phyloP scores from a whole-genome alignment of 2,113 vertebrate genomes.

The Abramis brama region DNA sequence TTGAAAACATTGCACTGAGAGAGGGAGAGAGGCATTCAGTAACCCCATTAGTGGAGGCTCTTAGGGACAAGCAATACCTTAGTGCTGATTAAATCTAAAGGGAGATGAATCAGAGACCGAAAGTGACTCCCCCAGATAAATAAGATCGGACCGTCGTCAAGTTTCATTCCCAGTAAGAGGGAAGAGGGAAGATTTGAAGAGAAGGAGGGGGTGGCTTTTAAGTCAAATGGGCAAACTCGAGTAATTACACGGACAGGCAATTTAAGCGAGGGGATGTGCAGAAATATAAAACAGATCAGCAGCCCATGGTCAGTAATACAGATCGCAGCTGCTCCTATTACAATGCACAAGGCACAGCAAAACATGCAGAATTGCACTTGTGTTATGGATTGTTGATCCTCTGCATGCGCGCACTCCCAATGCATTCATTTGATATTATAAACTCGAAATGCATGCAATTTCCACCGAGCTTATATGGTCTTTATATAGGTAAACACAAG shows the following conservation, averaged over 20 bases:
- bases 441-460: not conserved
- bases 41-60: conserved; percentile 97
- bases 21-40: conserved; percentile 89
- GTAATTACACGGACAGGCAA: conserved; percentile 95
- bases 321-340: conserved; percentile 19
- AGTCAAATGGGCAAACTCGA: conserved; percentile 91
- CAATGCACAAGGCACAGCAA: not conserved
- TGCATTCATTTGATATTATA: not conserved
- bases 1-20: conserved; percentile 35
- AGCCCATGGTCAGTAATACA: not conserved
- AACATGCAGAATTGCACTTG: not conserved
- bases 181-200: conserved; percentile 53
- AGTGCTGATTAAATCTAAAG: conserved; percentile 97
- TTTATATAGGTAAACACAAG: not conserved
- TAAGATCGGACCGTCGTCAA: conserved; percentile 92
- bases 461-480: not conserved
- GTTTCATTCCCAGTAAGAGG: conserved; percentile 86
- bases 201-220: conserved; percentile 78
- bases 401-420: not conserved
- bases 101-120: conserved; percentile 93
- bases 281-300: conserved; percentile 83
- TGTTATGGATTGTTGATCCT: not conserved
- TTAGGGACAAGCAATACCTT: conserved; percentile 96
- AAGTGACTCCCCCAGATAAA: conserved; percentile 93
- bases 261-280: conserved; percentile 86